Evolutionary conservation across 2,797 vertebrate genomes (phyloP).

Genomic region (Sebastes iracundus): DNA sequence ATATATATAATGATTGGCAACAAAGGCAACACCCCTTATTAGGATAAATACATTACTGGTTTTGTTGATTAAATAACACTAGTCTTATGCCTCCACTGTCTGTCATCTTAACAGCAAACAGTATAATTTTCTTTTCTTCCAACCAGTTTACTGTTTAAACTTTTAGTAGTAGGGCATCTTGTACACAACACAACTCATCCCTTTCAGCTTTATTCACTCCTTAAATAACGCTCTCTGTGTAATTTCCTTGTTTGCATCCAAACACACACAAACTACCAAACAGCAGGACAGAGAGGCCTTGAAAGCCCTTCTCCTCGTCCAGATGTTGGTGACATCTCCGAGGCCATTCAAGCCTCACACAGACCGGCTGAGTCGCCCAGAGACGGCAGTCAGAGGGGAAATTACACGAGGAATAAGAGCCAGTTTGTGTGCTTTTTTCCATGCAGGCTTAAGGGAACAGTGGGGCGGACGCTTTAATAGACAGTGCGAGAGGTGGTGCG

Average conservation of each 20-base stretch:
- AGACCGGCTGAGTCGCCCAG: constrained; percentile 17
- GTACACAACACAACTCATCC: not conserved
- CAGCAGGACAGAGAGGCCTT: constrained; percentile 28
- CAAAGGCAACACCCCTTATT: not conserved
- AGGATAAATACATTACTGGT: not conserved
- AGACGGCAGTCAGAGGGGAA: constrained; percentile 29
- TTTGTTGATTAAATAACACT: not conserved
- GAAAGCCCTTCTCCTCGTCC: constrained; percentile 24
- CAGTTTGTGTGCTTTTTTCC: constrained; percentile 44
- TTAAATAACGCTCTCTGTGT: not conserved
- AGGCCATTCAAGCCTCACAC: constrained; percentile 12
- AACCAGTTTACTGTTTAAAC: not conserved
- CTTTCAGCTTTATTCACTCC: not conserved
- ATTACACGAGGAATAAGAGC: constrained; percentile 45
- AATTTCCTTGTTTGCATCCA: not conserved
- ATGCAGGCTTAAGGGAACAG: constrained; percentile 58
- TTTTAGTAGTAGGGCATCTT: not conserved
- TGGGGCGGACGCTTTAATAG: constrained; percentile 80
- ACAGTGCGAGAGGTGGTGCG: constrained; percentile 85
- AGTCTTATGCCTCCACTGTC: not conserved
- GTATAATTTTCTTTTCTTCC: not conserved
- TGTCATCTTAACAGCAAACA: not conserved
- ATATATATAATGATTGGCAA: not conserved
- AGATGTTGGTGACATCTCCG: constrained; percentile 68
- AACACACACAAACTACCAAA: constrained; percentile 23